Evolutionary conservation across 2,797 vertebrate species (phyloP), one percentile per base, ranked within the genome.

Genomic region (Melopsittacus undulatus): DNA sequence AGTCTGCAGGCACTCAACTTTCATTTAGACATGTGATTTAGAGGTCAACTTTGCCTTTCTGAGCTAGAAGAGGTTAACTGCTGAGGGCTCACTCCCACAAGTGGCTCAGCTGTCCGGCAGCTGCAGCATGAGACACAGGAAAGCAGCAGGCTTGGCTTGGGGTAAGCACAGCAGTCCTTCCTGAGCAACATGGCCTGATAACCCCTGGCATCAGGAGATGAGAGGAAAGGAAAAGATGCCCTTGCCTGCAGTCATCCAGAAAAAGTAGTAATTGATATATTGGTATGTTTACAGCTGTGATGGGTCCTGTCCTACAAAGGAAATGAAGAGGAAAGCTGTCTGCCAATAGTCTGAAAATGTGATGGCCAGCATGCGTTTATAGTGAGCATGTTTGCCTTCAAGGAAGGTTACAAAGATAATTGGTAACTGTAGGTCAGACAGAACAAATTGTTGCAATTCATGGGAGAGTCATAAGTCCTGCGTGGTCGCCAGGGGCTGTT

Each of bases 361-460:
- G 81, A 96, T 52, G 90, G 92, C 54, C 64, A 80, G 90, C 81
- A 49, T 90, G 90, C 92, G 95, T 95, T 96, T 88, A 94, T 9
- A 92, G 91, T 0, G 4, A 95, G 77, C 4, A 3, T 92, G 90
- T 94, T 94, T 96, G 95, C 94, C 93, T 96, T 78, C 85, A 83
- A 96, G 95, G 93, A 89, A 96, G 94, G 96, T 96, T 96, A 95
- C 79, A 92, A 74, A 95, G 87, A 94, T 78, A 95, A 94, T 86
- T 92, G 94, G 79, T 93, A 83, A 90, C 63, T 87, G 90, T 81
- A 95, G 94, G 95, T 96, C 94, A 96, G 90, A 94, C 79, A 95
- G 78, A 96, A 95, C 8, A 3, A 94, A 95, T 92, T 94, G 89
- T 90, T 92, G 90, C 83, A 94, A 63, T 95, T 94, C 67, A 23